These are phyloP conservation scores for Catharus bicknelli DNA, from an alignment of 2,113 vertebrate genomes.

Conservation along the genomic window DNA sequence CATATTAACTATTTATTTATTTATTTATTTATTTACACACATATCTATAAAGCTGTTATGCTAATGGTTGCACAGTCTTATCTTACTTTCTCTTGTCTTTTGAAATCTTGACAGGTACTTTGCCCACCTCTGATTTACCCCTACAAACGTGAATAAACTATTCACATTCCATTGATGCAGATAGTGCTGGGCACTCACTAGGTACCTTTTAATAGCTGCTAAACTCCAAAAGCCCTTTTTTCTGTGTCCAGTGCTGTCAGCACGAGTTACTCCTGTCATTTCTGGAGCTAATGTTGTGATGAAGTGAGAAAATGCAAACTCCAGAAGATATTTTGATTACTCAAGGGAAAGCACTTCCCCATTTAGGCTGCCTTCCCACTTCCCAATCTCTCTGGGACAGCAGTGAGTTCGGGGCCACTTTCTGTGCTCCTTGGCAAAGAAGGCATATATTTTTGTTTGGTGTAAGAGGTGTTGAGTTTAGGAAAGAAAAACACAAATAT, in stretches of 20 bases:
- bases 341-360: background rate
- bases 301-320: background rate
- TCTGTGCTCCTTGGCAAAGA: background rate
- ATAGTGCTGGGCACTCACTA: background rate
- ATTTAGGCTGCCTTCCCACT: background rate
- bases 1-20: background rate
- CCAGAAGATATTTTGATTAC: background rate
- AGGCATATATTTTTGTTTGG: background rate
- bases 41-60: background rate
- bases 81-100: background rate
- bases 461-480: background rate
- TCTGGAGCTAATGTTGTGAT: background rate
- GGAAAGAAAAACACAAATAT: background rate
- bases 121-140: background rate
- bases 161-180: background rate
- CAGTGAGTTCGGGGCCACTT: background rate
- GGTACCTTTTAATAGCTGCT: background rate
- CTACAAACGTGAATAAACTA: background rate
- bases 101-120: background rate
- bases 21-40: too few species aligned
- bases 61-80: background rate
- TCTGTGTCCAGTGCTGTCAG: background rate
- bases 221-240: background rate
- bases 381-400: background rate
- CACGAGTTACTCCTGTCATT: fast-evolving